These are phyloP conservation scores for Indri indri DNA, from an alignment of 2,113 vertebrate species.

Conservation along the genomic window DNA sequence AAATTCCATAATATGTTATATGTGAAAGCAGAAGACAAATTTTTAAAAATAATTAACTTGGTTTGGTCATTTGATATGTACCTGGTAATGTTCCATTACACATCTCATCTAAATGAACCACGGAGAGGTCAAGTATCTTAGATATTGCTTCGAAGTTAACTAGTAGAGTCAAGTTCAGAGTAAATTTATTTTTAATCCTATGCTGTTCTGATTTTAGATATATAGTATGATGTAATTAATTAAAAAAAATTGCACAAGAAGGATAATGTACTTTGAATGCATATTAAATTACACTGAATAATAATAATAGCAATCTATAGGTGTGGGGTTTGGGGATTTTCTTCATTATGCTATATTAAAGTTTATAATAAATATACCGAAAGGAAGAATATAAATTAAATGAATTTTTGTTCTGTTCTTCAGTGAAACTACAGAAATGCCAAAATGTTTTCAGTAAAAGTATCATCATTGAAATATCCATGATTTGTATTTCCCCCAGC, in stretches of 20 bases:
- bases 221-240: background rate
- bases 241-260: background rate
- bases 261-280: background rate
- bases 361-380: background rate
- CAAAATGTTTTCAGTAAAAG: background rate
- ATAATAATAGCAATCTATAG: background rate
- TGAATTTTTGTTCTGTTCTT: background rate
- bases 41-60: background rate
- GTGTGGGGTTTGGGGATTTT: background rate
- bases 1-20: background rate
- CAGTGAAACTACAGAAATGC: background rate
- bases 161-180: background rate
- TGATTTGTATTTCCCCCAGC: background rate
- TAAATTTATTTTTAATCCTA: background rate
- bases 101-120: background rate
- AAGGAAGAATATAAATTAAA: background rate
- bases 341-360: background rate
- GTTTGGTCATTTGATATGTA: background rate
- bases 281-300: background rate
- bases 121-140: too few species aligned
- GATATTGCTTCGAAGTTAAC: background rate
- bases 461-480: background rate
- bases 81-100: background rate
- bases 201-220: background rate
- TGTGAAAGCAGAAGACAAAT: background rate